Base-by-base conservation (phyloP, 2,888 invertebrate genomes). In the Drosophila kuntzei region DNA sequence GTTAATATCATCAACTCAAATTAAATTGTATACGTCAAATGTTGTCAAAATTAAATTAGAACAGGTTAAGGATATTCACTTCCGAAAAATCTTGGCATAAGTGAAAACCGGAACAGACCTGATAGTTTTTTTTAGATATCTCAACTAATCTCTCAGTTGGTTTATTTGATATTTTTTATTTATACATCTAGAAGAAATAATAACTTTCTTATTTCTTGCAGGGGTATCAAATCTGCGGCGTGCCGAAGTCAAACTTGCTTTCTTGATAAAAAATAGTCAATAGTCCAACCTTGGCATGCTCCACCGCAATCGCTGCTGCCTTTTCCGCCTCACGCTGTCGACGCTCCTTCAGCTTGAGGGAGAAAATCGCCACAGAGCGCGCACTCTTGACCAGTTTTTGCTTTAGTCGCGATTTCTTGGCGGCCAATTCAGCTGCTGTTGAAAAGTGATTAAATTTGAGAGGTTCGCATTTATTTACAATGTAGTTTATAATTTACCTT, bases 341-440 rank as follows among this genome's bases (percentile, higher is more conserved):
- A n/a, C 95, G 93, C 85, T 95, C 95, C 85, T 95, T 95, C 71
- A 97, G 92, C 61, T 97, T 97, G 51, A 97, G 92, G 5, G 97
- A 97, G 92, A 97, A 97, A 89, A 97, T 96, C 5, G 97, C 97
- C 43, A 97, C 97, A 0, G 96, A 96, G 12, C 97, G 94, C 6
- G 97, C 97, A 53, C 97, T 94, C 91, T 97, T 97, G 92, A 97
- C 96, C 25, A 97, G 91, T 79, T 95, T 95, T 50, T 97, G 96
- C 88, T 95, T 95, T 16, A 95, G 94, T 12, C 95, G 93, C 36
- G 95, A 95, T 88, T 95, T 95, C 64, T 95, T 95, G 4, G 95
- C 95, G 69, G 95, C 93, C 69, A 94, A 92, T 82, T 95, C 94
- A 34, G 94, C 94, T 44, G 93, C 92, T 90, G 18, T 16, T 51